Conservation (phyloP, 2,113 vertebrate species). For the Electrona antarctica region DNA sequence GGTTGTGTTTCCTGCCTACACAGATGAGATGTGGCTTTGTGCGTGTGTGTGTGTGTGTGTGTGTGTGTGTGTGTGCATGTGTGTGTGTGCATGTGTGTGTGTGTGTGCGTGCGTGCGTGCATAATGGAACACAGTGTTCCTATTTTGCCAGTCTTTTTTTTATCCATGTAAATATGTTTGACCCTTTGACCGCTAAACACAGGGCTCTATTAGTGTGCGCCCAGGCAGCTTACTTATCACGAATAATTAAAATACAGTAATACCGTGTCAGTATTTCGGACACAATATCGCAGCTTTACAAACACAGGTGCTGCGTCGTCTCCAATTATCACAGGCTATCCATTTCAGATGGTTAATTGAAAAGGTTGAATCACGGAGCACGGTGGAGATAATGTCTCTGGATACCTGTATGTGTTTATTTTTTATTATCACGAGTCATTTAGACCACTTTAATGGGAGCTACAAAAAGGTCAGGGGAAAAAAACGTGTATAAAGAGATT, state of each 20-base stretch:
- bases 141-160: not conserved
- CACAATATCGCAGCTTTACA: constrained; percentile 24
- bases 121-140: not conserved
- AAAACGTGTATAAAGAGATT: constrained; percentile 54
- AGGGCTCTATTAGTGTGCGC: constrained; percentile 9
- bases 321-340: constrained; percentile 55
- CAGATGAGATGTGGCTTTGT: constrained; percentile 11
- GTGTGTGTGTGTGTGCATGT: constrained; percentile 11
- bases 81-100: not conserved
- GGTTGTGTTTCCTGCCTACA: constrained; percentile 12
- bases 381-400: constrained; percentile 38
- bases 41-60: constrained; percentile 19
- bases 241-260: constrained; percentile 18
- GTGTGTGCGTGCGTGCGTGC: constrained; percentile 9
- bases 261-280: constrained; percentile 26
- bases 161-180: not conserved
- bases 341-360: constrained; percentile 57
- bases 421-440: constrained; percentile 66
- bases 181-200: constrained; percentile 22
- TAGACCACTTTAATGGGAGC: constrained; percentile 55
- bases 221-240: constrained; percentile 2
- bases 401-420: not conserved
- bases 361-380: constrained; percentile 65
- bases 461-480: constrained; percentile 64
- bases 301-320: constrained; percentile 23